A percentile compares a stretch with the other conserved stretches of the same genome.
Evolutionary conservation across 2,113 vertebrate genomes (phyloP).

Genomic region (Notechis scutatus): DNA sequence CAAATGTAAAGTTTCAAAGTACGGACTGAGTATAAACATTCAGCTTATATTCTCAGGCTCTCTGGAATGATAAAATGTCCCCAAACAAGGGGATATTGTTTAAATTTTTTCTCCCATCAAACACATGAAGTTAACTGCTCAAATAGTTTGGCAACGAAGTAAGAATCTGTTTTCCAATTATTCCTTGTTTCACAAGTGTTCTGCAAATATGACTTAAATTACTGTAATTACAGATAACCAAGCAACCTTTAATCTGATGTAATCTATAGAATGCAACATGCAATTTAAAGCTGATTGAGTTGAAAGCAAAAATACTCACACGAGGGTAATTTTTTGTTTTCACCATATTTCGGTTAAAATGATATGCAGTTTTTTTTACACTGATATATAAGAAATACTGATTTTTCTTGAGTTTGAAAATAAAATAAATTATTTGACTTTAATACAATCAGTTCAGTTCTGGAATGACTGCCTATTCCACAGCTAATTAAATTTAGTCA

Average conservation of each 20-base stretch:
- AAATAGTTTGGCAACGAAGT: background rate
- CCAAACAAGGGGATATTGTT: background rate
- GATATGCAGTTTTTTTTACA: background rate
- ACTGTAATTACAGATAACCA: background rate
- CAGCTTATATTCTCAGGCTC: background rate
- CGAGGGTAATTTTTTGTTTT: background rate
- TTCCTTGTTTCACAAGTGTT: background rate
- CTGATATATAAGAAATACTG: background rate
- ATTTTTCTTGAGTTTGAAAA: background rate
- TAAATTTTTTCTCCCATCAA: background rate
- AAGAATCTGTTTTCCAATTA: background rate
- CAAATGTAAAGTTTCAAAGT: background rate
- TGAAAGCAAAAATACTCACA: background rate
- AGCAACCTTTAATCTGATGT: background rate
- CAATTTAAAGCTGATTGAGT: background rate
- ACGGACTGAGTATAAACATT: background rate
- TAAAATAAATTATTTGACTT: background rate
- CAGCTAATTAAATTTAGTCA: background rate
- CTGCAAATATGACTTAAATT: background rate
- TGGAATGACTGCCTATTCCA: background rate
- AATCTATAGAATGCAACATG: background rate
- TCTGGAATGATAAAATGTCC: background rate
- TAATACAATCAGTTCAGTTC: background rate
- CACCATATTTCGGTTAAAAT: background rate
- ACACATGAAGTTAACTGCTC: background rate